A percentile compares a stretch with the other conserved stretches of the same genome.
phyloP scores from a whole-genome alignment of 2,888 invertebrate species.

The Unio delphinus region DNA sequence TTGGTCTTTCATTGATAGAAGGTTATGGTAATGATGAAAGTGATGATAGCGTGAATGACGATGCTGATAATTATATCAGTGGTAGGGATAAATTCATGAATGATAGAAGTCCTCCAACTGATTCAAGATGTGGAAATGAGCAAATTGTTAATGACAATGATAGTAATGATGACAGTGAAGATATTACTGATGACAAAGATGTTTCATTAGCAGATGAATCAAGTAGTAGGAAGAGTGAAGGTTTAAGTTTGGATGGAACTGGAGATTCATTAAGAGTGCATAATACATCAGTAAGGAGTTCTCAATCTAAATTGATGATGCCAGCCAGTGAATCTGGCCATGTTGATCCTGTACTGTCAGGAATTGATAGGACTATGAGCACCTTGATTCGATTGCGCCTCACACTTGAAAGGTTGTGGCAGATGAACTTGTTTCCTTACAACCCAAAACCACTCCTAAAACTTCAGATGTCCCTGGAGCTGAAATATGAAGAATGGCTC shows the following conservation, averaged over 20 bases:
- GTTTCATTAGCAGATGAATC: background rate
- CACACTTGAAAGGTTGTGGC: slow-evolving; percentile 34
- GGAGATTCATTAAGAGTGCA: background rate
- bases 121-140: too few relatives aligned
- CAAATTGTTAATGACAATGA: slow-evolving; percentile 7
- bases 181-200: background rate
- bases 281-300: too few relatives aligned
- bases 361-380: slow-evolving; percentile 34
- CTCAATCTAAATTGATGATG: too few relatives aligned
- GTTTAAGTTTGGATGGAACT: slow-evolving; percentile 12
- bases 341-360: background rate
- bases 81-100: background rate
- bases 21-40: too few relatives aligned
- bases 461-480: slow-evolving; percentile 27
- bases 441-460: slow-evolving; percentile 35
- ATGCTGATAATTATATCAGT: background rate
- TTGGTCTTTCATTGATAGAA: background rate
- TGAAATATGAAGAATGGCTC: slow-evolving; percentile 25
- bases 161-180: slow-evolving; percentile 3
- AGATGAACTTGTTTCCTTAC: slow-evolving; percentile 26
- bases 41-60: background rate
- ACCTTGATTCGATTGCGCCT: slow-evolving; percentile 35
- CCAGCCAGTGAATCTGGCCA: background rate
- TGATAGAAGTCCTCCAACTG: background rate
- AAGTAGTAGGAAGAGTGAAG: slow-evolving; percentile 3